A percentile compares a stretch with the other conserved stretches of the same genome.
These are phyloP conservation scores for Neoaliturus tenellus DNA, from an alignment of 2,888 invertebrate species.

Conservation along the genomic window DNA sequence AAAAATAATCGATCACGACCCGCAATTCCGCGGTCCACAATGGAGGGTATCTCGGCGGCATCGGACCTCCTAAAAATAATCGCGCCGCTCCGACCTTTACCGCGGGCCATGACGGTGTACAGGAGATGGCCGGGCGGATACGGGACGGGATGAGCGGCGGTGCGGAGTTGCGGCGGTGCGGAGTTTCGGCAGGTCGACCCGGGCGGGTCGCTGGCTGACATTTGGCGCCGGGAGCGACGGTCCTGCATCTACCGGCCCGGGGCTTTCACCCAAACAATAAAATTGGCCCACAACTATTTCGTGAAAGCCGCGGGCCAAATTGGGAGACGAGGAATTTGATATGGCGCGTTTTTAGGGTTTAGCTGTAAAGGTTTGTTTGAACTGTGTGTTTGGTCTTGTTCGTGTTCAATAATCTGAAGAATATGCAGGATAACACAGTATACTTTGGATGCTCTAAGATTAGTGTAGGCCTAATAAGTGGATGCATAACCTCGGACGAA, in stretches of 20 bases:
- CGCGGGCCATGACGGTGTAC: too few relatives aligned
- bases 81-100: not conserved
- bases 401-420: too few relatives aligned
- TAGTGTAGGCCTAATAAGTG: too few relatives aligned
- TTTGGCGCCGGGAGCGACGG: not conserved
- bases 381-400: too few relatives aligned
- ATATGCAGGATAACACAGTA: too few relatives aligned
- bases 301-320: not conserved
- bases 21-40: not conserved
- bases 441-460: too few relatives aligned
- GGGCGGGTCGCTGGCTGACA: not conserved
- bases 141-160: not conserved
- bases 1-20: not conserved
- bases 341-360: too few relatives aligned
- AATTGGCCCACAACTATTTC: slow-evolving; percentile 1
- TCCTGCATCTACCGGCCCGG: not conserved
- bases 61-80: slow-evolving; percentile 25
- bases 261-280: slow-evolving; percentile 31
- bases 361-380: not conserved
- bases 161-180: too few relatives aligned
- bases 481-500: too few relatives aligned
- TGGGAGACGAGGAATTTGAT: not conserved
- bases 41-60: not conserved
- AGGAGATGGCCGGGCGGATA: too few relatives aligned
- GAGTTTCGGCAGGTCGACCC: not conserved